Base-by-base conservation (phyloP, 1,140 invertebrate species). In the Batillaria attramentaria region DNA sequence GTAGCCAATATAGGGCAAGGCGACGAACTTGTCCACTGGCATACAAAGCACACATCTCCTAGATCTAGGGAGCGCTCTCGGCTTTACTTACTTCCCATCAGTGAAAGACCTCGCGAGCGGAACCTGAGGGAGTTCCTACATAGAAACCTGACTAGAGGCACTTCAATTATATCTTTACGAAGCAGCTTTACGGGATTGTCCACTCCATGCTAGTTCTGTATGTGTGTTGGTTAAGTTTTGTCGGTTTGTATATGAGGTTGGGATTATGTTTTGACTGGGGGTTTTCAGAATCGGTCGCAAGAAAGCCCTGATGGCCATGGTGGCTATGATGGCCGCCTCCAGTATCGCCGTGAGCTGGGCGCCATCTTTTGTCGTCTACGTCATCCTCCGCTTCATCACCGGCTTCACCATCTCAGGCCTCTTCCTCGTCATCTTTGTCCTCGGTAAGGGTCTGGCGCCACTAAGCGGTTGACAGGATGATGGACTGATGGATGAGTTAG, bases 251-350 rank as follows among this genome's bases (percentile, higher is more conserved):
- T 20, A 41, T 57, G 50, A 8, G 39, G 69, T 20, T 31, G n/a
- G n/a, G n/a, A n/a, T 6, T 20, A 28, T 24, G 46, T 42, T 8
- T 24, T 1, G 42, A 13, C 43, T 62, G 31, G 5, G 6, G 35
- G n/a, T 69, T 84, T 80, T 57, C 69, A 86, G 84, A 16, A 77
- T 84, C 37, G 86, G 84, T 18, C 81, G 84, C 33, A 87, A 85
- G 78, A 79, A 76, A 43, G 77, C 81, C 8, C 69, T 85, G 69
- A 78, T 76, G 65, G 72, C 79, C 1, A 42, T 81, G 68, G 65
- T 84, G 31, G 57, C 84, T 3, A 54, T 84, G 3, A 78, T 80
- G 2, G 46, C 78, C 4, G 76, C 69, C 3, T 78, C 82, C 20
- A 72, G 80, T 0, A 80, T 85, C 57, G 81, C 79, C 16, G 79